phyloP scores from a whole-genome alignment of 1,140 invertebrate genomes.

The Dufourea novaeangliae region DNA sequence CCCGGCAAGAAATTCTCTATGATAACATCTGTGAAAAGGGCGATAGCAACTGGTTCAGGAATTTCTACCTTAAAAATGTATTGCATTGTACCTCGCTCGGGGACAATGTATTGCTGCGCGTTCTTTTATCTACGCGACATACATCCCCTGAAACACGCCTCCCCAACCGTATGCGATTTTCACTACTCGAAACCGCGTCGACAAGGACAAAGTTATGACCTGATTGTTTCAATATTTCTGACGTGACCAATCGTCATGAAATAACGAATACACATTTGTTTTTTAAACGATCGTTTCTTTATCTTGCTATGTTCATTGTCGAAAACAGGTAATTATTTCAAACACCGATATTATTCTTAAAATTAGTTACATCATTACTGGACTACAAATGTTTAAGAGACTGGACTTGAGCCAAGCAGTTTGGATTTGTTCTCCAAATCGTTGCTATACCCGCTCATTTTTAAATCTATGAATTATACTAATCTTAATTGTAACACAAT shows the following conservation, averaged over 20 bases:
- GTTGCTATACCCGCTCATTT: too few species aligned
- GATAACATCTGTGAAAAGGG: slow-evolving; percentile 1
- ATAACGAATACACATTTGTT: too few species aligned
- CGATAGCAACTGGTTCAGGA: neutral
- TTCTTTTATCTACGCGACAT: neutral
- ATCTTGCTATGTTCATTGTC: too few species aligned
- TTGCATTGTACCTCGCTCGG: neutral
- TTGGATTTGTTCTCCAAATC: too few species aligned
- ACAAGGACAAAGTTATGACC: neutral
- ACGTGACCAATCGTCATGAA: neutral
- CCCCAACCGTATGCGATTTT: neutral
- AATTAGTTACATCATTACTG: too few species aligned
- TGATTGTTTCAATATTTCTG: neutral
- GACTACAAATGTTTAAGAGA: too few species aligned
- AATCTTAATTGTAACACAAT: too few species aligned
- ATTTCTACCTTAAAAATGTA: neutral
- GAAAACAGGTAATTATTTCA: too few species aligned
- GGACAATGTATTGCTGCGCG: neutral
- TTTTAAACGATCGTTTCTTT: too few species aligned
- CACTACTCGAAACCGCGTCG: neutral
- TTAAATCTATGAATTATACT: too few species aligned
- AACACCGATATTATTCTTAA: too few species aligned
- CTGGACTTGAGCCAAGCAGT: too few species aligned
- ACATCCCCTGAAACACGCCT: neutral
- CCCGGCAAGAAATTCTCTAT: neutral